These are phyloP conservation scores for Pomacea canaliculata DNA, from an alignment of 2,888 invertebrate genomes.

Conservation along the genomic window DNA sequence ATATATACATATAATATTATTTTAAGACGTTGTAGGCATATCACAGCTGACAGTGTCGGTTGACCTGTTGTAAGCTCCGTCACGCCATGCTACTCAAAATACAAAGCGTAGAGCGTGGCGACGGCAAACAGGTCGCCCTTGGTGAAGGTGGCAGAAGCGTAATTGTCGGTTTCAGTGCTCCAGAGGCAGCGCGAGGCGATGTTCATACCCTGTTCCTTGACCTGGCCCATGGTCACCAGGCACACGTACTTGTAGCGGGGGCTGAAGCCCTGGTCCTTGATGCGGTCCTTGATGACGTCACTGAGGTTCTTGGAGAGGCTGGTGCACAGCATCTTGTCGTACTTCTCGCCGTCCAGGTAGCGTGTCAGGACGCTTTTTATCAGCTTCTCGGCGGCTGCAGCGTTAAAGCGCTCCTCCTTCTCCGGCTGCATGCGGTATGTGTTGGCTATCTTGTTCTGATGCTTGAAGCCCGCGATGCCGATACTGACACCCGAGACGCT, in stretches of 20 bases:
- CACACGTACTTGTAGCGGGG: constrained; percentile 61
- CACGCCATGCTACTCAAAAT: constrained; percentile 50
- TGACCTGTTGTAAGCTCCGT: too few species aligned
- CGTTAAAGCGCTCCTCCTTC: constrained; percentile 51
- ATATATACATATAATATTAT: too few species aligned
- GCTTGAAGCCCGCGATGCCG: constrained; percentile 40
- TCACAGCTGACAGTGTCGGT: too few species aligned
- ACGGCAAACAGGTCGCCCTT: constrained; percentile 59
- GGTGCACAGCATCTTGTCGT: constrained; percentile 55
- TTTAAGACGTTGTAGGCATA: too few species aligned
- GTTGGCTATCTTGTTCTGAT: constrained; percentile 36
- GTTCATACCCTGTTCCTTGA: constrained; percentile 54
- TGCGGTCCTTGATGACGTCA: constrained; percentile 58
- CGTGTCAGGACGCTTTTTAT: constrained; percentile 52
- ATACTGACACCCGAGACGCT: constrained; percentile 55
- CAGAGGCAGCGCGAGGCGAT: constrained; percentile 58
- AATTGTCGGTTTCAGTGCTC: constrained; percentile 61
- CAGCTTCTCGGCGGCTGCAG: constrained; percentile 44
- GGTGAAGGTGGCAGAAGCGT: constrained; percentile 51
- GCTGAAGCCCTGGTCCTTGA: constrained; percentile 57
- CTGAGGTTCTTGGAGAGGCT: constrained; percentile 56
- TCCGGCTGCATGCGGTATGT: constrained; percentile 57
- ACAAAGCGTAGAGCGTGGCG: constrained; percentile 59
- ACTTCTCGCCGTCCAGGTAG: constrained; percentile 59
- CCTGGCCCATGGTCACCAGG: constrained; percentile 59